Percentiles rank a stretch among this genome's conserved stretches.
Evolutionary conservation across 2,888 invertebrate genomes (phyloP).

Genomic region (Polymixis lichenea): DNA sequence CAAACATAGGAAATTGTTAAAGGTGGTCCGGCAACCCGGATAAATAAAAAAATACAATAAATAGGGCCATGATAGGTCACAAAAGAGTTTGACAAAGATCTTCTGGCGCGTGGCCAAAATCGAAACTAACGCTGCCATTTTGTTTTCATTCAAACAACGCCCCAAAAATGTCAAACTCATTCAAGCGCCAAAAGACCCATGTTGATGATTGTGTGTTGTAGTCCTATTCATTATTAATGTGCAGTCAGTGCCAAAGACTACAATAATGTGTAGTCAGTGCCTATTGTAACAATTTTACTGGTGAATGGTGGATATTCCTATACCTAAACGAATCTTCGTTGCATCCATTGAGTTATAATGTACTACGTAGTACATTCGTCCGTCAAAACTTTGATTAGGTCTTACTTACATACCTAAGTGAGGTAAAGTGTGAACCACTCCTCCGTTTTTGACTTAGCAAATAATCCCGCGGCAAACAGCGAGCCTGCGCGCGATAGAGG

Average conservation of each 20-base stretch:
- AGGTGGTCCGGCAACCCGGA: not conserved
- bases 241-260: too few species aligned
- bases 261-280: not conserved
- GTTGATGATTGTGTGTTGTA: not conserved
- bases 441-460: not conserved
- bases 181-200: not conserved
- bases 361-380: too few species aligned
- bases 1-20: constrained; percentile 36
- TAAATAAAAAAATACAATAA: not conserved
- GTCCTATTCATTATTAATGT: not conserved
- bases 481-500: not conserved
- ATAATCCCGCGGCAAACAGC: not conserved
- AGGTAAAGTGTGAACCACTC: not conserved
- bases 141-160: not conserved
- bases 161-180: not conserved
- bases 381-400: not conserved
- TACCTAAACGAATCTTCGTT: not conserved
- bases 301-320: not conserved
- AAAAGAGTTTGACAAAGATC: not conserved
- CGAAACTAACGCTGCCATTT: not conserved
- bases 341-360: too few species aligned
- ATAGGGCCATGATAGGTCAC: not conserved
- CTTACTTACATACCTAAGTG: too few species aligned
- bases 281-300: not conserved
- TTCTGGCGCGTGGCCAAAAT: not conserved